These are phyloP conservation scores for Macrochelys suwanniensis DNA, from an alignment of 2,797 vertebrate genomes.

Conservation along the genomic window DNA sequence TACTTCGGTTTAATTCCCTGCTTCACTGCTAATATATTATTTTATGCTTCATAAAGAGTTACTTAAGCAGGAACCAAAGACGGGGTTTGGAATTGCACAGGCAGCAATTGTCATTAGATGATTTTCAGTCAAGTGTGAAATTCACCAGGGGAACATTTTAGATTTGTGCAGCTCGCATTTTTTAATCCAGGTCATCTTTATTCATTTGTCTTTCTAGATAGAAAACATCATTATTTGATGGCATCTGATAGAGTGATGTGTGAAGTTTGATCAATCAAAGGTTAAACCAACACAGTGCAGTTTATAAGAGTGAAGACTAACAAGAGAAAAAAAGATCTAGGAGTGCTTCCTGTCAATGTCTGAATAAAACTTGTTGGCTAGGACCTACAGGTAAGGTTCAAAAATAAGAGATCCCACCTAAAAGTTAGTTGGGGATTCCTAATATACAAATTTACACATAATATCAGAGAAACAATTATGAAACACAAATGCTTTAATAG, in stretches of 20 bases:
- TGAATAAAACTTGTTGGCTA: slow-evolving; percentile 1
- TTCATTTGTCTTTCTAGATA: slow-evolving; percentile 32
- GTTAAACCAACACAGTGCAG: neutral
- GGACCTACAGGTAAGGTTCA: neutral
- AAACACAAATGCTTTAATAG: slow-evolving; percentile 33
- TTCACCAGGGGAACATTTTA: slow-evolving; percentile 1
- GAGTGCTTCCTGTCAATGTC: neutral
- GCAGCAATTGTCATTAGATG: slow-evolving; percentile 8
- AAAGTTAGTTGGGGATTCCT: slow-evolving; percentile 25
- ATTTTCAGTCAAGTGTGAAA: slow-evolving; percentile 35
- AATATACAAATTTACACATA: slow-evolving; percentile 43
- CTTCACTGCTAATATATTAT: neutral
- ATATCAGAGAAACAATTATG: slow-evolving; percentile 7
- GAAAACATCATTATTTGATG: slow-evolving; percentile 19
- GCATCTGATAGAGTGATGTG: slow-evolving; percentile 40
- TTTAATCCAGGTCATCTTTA: slow-evolving; percentile 10
- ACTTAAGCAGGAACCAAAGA: neutral
- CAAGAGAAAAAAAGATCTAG: neutral
- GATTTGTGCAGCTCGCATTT: slow-evolving; percentile 2
- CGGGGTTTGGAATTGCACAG: neutral
- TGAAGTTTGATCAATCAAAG: slow-evolving; percentile 11
- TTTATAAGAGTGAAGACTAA: neutral
- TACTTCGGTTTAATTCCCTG: neutral
- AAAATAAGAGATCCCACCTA: slow-evolving; percentile 10
- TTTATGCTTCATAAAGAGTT: neutral